Evolutionary conservation across 2,113 vertebrate species (phyloP).

Genomic region (Takifugu flavidus): DNA sequence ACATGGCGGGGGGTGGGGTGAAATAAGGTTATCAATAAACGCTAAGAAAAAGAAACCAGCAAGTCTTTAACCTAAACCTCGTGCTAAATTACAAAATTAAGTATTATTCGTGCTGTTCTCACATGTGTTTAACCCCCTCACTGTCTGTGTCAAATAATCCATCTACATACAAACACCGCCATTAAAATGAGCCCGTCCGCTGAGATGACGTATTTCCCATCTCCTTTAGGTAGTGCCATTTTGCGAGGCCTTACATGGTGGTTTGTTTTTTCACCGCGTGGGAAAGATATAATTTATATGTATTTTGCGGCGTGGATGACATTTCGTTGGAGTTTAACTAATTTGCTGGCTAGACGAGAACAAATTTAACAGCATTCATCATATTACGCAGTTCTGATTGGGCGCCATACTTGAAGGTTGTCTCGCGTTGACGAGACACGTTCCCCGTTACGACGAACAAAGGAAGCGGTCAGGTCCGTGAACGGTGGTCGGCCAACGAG

Average conservation of each 20-base stretch:
- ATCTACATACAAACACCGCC: neutral
- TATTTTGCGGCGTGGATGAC: neutral
- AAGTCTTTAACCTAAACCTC: too few species aligned
- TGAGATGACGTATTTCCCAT: conserved; percentile 65
- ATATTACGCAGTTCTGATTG: conserved; percentile 19
- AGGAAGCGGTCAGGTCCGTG: conserved; percentile 42
- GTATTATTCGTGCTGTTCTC: too few species aligned
- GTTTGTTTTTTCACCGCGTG: conserved; percentile 36
- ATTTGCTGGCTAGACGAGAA: too few species aligned
- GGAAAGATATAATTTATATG: conserved; percentile 1
- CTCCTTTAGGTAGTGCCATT: conserved; percentile 56
- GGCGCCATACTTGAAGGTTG: conserved; percentile 28
- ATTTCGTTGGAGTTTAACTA: neutral
- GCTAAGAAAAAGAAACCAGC: too few species aligned
- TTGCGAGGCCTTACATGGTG: conserved; percentile 39
- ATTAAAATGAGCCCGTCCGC: conserved; percentile 7
- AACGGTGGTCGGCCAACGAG: neutral
- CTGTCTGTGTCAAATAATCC: neutral
- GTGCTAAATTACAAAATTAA: too few species aligned
- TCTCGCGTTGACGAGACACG: conserved; percentile 51
- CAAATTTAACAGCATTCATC: neutral
- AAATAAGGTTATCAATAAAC: neutral
- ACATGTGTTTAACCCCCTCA: neutral
- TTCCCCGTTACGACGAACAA: conserved; percentile 54
- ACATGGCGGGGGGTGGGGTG: accelerated